These are phyloP conservation scores for Anableps anableps DNA, from an alignment of 2,797 vertebrate species.

Conservation along the genomic window DNA sequence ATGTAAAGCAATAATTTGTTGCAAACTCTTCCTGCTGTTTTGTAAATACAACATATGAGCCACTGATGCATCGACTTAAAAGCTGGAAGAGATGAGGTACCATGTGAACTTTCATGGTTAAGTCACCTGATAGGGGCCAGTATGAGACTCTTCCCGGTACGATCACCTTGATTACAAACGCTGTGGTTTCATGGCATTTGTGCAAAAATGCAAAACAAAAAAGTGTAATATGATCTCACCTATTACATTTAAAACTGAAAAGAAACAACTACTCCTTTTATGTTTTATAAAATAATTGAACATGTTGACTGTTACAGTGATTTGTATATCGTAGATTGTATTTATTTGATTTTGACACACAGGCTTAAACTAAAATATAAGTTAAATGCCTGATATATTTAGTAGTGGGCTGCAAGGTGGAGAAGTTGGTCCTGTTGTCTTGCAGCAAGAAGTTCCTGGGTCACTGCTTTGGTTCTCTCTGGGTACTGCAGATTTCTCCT, in stretches of 20 bases:
- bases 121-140: neutral
- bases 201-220: neutral
- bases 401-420: too few species aligned
- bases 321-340: too few species aligned
- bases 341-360: too few species aligned
- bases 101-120: neutral
- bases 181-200: neutral
- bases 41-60: constrained; percentile 9
- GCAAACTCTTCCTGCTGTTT: constrained; percentile 32
- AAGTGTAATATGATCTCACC: neutral
- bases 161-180: neutral
- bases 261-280: neutral
- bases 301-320: too few species aligned
- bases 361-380: too few species aligned
- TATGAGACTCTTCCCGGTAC: neutral
- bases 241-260: neutral
- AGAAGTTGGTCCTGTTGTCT: too few species aligned
- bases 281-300: neutral
- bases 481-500: too few species aligned
- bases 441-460: too few species aligned
- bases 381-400: too few species aligned
- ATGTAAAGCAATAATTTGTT: constrained; percentile 29
- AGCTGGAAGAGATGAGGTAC: neutral
- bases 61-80: constrained; percentile 1
- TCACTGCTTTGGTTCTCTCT: too few species aligned